Base-by-base conservation (phyloP, 1,140 invertebrate genomes). In the Thereuonema tuberculata region DNA sequence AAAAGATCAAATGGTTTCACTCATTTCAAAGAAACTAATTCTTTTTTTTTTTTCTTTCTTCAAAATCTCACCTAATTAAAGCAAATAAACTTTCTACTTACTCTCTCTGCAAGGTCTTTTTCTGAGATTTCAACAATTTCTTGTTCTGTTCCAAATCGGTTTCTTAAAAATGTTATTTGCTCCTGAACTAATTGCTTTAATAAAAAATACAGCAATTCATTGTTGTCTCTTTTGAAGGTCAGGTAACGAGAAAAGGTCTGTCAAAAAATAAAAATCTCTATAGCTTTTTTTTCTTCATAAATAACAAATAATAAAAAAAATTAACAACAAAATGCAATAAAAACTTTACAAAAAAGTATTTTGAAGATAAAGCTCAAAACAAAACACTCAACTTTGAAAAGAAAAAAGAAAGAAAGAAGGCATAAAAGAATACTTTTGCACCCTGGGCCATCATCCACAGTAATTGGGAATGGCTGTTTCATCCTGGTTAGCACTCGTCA, bases 121-220 rank as follows among this genome's bases (percentile, higher is more conserved):
- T 98, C 95, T 24, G 84, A 83, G 55, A 98, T 84, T 77, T 96
- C 89, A 29, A 98, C 82, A 17, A 62, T 60, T 23, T 82, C 77
- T 29, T 86, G 81, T 0, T 82, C 79, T 61, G 79, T 76, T 2
- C 84, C 85, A 64, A 85, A 85, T n/a, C 86, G 77, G 59, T 86
- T 87, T 59, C 87, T 79, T 70, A 93, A 83, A 69, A 89, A 97
- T 1, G 85, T 80, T 53, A 94, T 75, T 69, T 94, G 88, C 70
- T 99, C 94, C 64, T 92, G 81, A 0, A 93, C 84, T 59, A 98
- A 77, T 72, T 98, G 93, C 46, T 93, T 86, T 12, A 99, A 78
- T 62, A 98, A 86, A 73, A 95, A 99, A 68, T 97, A 89, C 0
- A 99, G 75, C 15, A 99, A 78, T 70, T 99, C 95, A 67, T 93